These are phyloP conservation scores for Tetranychus cinnabarinus DNA, from an alignment of 1,140 invertebrate species.

Conservation along the genomic window DNA sequence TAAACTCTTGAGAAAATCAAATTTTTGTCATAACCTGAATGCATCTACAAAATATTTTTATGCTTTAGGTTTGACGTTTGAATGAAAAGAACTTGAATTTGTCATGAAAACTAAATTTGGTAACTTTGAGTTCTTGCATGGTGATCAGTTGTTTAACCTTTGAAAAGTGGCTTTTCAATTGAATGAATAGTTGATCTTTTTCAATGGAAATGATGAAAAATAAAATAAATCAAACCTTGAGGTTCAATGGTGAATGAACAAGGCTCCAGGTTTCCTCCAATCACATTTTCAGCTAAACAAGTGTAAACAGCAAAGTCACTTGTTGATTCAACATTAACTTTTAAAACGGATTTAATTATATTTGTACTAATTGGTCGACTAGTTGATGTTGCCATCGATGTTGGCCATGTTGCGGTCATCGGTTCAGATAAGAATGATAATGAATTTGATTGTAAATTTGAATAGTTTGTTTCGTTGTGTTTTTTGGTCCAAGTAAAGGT, in stretches of 20 bases:
- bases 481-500: slow-evolving; percentile 53
- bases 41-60: too few species aligned
- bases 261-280: neutral
- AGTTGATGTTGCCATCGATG: too few species aligned
- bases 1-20: too few species aligned
- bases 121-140: too few species aligned
- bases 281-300: neutral
- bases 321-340: neutral
- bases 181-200: neutral
- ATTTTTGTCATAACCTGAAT: too few species aligned
- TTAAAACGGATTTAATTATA: neutral
- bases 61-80: too few species aligned
- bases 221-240: neutral
- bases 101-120: too few species aligned
- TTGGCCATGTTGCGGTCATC: too few species aligned
- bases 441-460: too few species aligned
- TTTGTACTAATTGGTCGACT: neutral
- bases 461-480: neutral
- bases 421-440: too few species aligned
- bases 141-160: too few species aligned
- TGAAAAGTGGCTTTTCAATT: neutral
- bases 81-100: too few species aligned
- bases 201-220: neutral
- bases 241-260: neutral
- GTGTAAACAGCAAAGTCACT: neutral